Percentiles rank a stretch among this genome's conserved stretches.
These are phyloP conservation scores for Hestina assimilis DNA, from an alignment of 1,140 invertebrate species.

Conservation along the genomic window DNA sequence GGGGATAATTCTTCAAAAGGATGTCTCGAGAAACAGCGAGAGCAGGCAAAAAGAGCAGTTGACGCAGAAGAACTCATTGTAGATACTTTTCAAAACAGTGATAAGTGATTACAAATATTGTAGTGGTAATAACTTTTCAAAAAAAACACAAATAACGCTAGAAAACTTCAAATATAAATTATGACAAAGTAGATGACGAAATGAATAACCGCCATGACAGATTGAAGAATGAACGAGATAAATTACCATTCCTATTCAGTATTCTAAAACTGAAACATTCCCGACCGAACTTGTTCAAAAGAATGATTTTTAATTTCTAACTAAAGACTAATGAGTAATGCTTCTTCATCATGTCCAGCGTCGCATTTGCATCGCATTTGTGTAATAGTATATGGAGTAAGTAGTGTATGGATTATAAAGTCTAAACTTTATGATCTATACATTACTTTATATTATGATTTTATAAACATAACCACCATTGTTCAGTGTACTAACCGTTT, in stretches of 20 bases:
- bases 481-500: no score
- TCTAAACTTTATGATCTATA: no score
- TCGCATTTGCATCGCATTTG: no score
- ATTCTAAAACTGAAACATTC: no score
- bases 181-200: conserved; percentile 31
- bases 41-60: conserved; percentile 91
- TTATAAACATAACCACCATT: no score
- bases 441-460: no score
- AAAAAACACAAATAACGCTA: conserved; percentile 23
- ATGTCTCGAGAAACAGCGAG: conserved; percentile 95
- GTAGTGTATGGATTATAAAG: no score
- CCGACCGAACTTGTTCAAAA: no score
- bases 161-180: conserved; percentile 33
- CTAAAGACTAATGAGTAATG: no score
- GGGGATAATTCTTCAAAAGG: conserved; percentile 97
- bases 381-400: no score
- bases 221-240: conserved; percentile 22
- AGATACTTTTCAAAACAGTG: conserved; percentile 2
- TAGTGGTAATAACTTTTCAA: background rate
- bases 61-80: conserved; percentile 60
- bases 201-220: conserved; percentile 36
- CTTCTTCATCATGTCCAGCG: no score
- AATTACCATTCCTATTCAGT: background rate
- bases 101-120: conserved; percentile 4
- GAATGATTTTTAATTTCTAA: no score